These are phyloP conservation scores for Tachyglossus aculeatus DNA, from an alignment of 2,797 vertebrate genomes.

Conservation along the genomic window DNA sequence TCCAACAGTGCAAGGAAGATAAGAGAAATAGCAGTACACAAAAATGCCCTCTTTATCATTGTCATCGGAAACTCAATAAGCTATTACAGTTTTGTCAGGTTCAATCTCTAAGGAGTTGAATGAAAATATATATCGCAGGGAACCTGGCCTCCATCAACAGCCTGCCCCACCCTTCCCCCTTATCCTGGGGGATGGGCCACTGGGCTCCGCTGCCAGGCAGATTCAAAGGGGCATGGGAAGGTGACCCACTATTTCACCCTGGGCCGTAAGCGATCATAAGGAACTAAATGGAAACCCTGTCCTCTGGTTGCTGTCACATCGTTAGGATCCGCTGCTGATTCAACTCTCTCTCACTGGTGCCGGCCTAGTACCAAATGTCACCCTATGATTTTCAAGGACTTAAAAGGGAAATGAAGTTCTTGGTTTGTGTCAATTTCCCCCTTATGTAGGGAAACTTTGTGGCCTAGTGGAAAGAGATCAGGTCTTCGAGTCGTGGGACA, in stretches of 20 bases:
- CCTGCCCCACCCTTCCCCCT: slow-evolving; percentile 1
- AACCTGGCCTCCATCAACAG: slow-evolving; percentile 29
- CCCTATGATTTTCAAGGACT: slow-evolving; percentile 31
- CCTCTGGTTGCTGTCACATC: slow-evolving; percentile 41
- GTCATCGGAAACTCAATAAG: slow-evolving; percentile 37
- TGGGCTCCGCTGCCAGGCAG: slow-evolving; percentile 22
- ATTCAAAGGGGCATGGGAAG: slow-evolving; percentile 29
- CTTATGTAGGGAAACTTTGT: neutral
- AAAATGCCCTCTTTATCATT: slow-evolving; percentile 33
- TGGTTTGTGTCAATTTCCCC: slow-evolving; percentile 16
- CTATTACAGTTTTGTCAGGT: slow-evolving; percentile 32
- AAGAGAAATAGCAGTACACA: slow-evolving; percentile 32
- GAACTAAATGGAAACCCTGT: slow-evolving; percentile 29
- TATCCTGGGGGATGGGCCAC: slow-evolving; percentile 16
- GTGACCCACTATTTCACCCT: slow-evolving; percentile 30
- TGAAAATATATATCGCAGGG: slow-evolving; percentile 24
- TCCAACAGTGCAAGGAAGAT: slow-evolving; percentile 3
- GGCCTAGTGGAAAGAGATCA: too few relatives aligned
- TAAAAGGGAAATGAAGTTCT: slow-evolving; percentile 21
- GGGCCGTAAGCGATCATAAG: slow-evolving; percentile 21
- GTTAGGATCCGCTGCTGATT: slow-evolving; percentile 44
- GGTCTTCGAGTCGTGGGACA: too few relatives aligned
- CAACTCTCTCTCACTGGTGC: slow-evolving; percentile 38
- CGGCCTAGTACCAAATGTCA: slow-evolving; percentile 39
- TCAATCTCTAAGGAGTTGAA: slow-evolving; percentile 45